Percentiles rank a stretch among this genome's conserved stretches.
Conservation (phyloP, 2,888 invertebrate genomes). For the Deladenus siricidicola region DNA sequence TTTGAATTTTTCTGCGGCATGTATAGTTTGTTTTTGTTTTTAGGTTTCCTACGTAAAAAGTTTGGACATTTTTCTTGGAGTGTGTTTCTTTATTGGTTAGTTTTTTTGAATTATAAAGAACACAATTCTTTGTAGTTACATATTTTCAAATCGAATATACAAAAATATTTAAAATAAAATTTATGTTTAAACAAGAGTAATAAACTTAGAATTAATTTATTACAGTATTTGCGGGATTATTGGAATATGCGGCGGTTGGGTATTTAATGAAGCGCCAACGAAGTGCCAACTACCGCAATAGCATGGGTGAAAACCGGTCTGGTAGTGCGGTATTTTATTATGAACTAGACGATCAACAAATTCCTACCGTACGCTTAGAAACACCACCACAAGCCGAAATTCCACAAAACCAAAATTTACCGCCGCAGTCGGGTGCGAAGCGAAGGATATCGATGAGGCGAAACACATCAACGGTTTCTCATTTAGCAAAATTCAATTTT, state of each 20-base stretch:
- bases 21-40: too few species aligned
- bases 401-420: background rate
- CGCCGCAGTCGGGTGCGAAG: background rate
- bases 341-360: slow-evolving; percentile 22
- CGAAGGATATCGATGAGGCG: background rate
- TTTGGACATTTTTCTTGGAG: slow-evolving; percentile 54
- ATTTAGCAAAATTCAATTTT: slow-evolving; percentile 1
- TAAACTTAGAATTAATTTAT: background rate
- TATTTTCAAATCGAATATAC: too few species aligned
- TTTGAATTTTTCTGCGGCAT: background rate
- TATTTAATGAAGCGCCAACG: slow-evolving; percentile 46
- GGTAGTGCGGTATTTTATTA: slow-evolving; percentile 26
- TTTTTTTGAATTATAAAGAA: background rate
- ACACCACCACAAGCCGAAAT: background rate
- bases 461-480: slow-evolving; percentile 5
- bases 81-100: slow-evolving; percentile 54
- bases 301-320: slow-evolving; percentile 1
- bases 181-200: slow-evolving; percentile 2
- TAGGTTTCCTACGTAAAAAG: slow-evolving; percentile 53
- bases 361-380: background rate
- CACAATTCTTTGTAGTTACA: too few species aligned
- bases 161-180: background rate
- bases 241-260: slow-evolving; percentile 52
- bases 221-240: slow-evolving; percentile 49
- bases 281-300: background rate